Evolutionary conservation across 2,797 vertebrate species (phyloP).

Genomic region (Brachymystax lenok): DNA sequence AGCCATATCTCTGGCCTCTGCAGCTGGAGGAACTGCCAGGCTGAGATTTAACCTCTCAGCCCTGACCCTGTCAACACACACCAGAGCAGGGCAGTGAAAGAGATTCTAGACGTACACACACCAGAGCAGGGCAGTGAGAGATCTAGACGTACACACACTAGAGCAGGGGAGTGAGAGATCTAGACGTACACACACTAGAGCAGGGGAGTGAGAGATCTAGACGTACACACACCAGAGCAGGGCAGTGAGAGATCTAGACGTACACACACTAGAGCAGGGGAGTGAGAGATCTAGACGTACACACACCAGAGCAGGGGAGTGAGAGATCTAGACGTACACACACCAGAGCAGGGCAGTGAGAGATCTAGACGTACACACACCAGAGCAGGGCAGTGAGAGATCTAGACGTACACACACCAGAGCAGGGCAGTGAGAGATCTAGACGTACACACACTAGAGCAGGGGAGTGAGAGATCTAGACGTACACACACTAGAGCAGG

Average conservation of each 20-base stretch:
- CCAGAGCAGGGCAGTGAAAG: constrained; percentile 19
- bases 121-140: constrained; percentile 29
- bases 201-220: constrained; percentile 18
- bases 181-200: constrained; percentile 6
- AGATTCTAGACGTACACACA: neutral
- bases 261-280: too few species aligned
- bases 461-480: too few species aligned
- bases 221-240: constrained; percentile 18
- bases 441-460: too few species aligned
- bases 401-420: too few species aligned
- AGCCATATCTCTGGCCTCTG: constrained; percentile 31
- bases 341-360: too few species aligned
- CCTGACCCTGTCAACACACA: constrained; percentile 47
- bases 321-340: too few species aligned
- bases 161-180: constrained; percentile 24
- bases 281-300: neutral
- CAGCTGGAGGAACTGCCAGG: constrained; percentile 6
- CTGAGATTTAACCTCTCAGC: constrained; percentile 58
- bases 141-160: neutral
- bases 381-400: too few species aligned
- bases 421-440: too few species aligned
- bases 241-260: constrained; percentile 15
- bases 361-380: too few species aligned
- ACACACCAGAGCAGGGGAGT: neutral
- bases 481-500: too few species aligned